Evolutionary conservation across 2,797 vertebrate species (phyloP), one percentile per base, ranked within the genome.

Genomic region (Cynopterus sphinx): DNA sequence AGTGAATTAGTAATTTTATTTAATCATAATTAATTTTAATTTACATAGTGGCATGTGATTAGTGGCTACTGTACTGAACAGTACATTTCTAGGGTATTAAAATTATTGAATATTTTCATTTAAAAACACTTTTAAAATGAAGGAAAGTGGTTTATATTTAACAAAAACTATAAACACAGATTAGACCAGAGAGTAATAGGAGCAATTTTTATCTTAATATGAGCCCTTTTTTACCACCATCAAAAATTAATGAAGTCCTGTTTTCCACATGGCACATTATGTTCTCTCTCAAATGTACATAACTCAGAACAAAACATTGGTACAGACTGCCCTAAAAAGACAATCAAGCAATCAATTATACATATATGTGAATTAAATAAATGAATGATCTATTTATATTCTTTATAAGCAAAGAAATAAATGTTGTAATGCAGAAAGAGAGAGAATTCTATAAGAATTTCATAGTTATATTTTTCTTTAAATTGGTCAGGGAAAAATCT

Each of bases 41-140:
- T 91, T 90, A 65, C 21, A 79, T 17, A 49, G 71, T 63, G 31
- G 31, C 53, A 89, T 82, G 28, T 90, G 17, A 43, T 31, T 46
- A 65, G 6, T 90, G 39, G 2, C 12, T 46, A 84, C 2, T 88
- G 2, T 59, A 65, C 5, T 92, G 8, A 81, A 55, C 0, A 84
- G 49, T 41, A 57, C 26, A 74, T 77, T 31, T 49, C 13, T 63
- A 86, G 46, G 1, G 17, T 85, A 95, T 12, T 94, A 33, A 92
- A 61, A 85, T 88, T 53, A 92, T 24, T 79, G 53, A 90, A n/a
- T 36, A 61, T 84, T 87, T 96, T 95, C 59, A 57, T 87, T 87
- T 73, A 78, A 9, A 94, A 93, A 59, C 82, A 88, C 13, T 84
- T 92, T 70, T 55, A 28, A 90, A 46, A 96, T 63, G 11, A 11